Conservation (phyloP, 2,888 invertebrate species). For the Scaptomyza polygonia region DNA sequence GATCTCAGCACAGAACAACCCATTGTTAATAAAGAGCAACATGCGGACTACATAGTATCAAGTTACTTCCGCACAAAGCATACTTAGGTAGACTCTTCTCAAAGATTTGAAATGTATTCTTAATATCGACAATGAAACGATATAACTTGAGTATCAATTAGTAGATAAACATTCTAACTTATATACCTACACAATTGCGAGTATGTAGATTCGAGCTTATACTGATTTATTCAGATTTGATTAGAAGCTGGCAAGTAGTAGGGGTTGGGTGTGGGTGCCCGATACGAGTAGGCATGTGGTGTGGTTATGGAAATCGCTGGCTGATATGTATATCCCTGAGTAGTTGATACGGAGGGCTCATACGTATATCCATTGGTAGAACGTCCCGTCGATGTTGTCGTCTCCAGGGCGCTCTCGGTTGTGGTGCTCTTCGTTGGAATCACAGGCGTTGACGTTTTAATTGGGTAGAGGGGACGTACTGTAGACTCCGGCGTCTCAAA, state of each 20-base stretch:
- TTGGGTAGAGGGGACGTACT: conserved; percentile 63
- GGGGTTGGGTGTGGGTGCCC: conserved; percentile 36
- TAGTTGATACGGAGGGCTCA: background rate
- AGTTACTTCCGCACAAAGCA: conserved; percentile 42
- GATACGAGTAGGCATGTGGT: conserved; percentile 3
- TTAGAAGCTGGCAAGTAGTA: conserved; percentile 42
- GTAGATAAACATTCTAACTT: conserved; percentile 14
- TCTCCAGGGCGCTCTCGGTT: conserved; percentile 31
- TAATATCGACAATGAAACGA: conserved; percentile 24
- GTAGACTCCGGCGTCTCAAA: conserved; percentile 67
- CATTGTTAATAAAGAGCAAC: conserved; percentile 41
- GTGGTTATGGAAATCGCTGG: conserved; percentile 10
- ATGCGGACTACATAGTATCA: conserved; percentile 10
- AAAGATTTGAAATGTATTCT: conserved; percentile 28
- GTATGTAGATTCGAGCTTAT: conserved; percentile 12
- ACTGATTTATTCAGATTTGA: conserved; percentile 18
- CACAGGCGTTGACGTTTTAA: conserved; percentile 49
- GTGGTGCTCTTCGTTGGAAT: conserved; percentile 48
- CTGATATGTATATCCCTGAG: conserved; percentile 5
- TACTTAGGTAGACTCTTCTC: conserved; percentile 1
- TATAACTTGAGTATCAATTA: conserved; percentile 17
- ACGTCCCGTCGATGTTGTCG: conserved; percentile 1
- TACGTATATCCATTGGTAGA: conserved; percentile 11
- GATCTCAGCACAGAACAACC: conserved; percentile 30
- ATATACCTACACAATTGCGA: conserved; percentile 20